Evolutionary conservation across 1,140 invertebrate species (phyloP).

Genomic region (Zaprionus davidi): DNA sequence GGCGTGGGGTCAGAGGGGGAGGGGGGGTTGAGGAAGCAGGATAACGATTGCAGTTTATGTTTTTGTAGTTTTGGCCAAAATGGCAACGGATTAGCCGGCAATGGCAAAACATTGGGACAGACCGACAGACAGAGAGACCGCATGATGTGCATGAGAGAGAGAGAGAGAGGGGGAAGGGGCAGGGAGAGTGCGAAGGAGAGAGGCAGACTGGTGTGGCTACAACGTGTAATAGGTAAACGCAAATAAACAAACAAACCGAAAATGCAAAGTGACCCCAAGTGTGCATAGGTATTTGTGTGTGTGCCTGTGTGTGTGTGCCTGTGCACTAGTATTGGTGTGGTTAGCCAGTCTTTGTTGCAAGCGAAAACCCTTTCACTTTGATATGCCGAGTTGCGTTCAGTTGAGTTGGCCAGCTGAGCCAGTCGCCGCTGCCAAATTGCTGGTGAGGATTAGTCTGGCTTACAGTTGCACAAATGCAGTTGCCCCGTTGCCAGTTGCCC

Average conservation of each 20-base stretch:
- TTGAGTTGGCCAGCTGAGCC: conserved; percentile 34
- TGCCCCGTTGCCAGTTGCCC: conserved; percentile 11
- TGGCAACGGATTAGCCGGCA: conserved; percentile 61
- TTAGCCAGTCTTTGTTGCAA: conserved; percentile 31
- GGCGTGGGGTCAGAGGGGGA: rapidly evolving
- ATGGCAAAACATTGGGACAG: conserved; percentile 44
- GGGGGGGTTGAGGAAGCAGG: neutral
- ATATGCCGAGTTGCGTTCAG: conserved; percentile 35
- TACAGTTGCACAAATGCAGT: conserved; percentile 49
- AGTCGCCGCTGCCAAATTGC: conserved; percentile 75
- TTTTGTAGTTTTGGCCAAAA: conserved; percentile 56
- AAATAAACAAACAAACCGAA: conserved; percentile 60
- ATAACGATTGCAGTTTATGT: conserved; percentile 30
- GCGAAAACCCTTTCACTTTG: conserved; percentile 72
- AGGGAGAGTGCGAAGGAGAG: neutral
- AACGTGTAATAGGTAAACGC: conserved; percentile 60
- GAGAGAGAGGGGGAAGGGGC: neutral
- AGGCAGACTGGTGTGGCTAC: conserved; percentile 8
- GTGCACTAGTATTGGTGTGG: conserved; percentile 8
- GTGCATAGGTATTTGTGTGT: conserved; percentile 9
- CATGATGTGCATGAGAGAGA: neutral
- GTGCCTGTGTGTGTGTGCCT: neutral
- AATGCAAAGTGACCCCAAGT: conserved; percentile 65
- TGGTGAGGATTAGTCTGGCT: conserved; percentile 72
- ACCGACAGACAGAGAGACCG: conserved; percentile 14